Evolutionary conservation across 2,113 vertebrate species (phyloP).

Genomic region (Gambusia affinis): DNA sequence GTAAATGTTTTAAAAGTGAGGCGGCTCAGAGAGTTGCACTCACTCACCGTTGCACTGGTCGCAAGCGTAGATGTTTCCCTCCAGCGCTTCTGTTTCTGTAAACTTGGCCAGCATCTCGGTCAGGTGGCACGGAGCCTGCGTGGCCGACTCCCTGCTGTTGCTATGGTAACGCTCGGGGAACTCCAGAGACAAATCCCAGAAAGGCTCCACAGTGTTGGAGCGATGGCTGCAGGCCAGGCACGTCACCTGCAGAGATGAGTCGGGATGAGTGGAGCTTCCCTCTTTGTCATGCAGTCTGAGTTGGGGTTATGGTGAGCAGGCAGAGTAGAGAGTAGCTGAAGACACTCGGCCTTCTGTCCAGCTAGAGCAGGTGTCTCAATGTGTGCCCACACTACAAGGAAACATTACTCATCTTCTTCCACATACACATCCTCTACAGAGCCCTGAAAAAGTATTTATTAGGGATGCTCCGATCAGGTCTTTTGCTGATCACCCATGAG

Average conservation of each 20-base stretch:
- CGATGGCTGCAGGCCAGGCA: constrained; percentile 93
- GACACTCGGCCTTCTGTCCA: constrained; percentile 45
- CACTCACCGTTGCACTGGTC: constrained; percentile 97
- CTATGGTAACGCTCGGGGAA: constrained; percentile 96
- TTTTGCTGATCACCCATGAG: too few relatives aligned
- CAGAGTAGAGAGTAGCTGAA: neutral
- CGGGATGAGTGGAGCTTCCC: neutral
- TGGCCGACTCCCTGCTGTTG: constrained; percentile 66
- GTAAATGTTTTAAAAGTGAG: neutral
- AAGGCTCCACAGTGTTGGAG: constrained; percentile 96
- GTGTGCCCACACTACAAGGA: constrained; percentile 36
- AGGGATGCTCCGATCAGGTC: too few relatives aligned
- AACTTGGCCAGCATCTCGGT: constrained; percentile 99
- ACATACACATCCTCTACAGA: constrained; percentile 7
- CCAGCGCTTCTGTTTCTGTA: constrained; percentile 96
- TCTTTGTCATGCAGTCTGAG: constrained; percentile 3
- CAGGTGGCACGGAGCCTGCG: constrained; percentile 84
- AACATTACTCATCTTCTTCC: constrained; percentile 22
- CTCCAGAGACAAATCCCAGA: constrained; percentile 98
- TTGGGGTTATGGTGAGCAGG: neutral
- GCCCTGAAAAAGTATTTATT: neutral
- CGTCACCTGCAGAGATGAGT: constrained; percentile 83
- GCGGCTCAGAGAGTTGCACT: constrained; percentile 49
- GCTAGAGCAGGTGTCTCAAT: constrained; percentile 54
- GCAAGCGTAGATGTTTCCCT: constrained; percentile 96